phyloP scores from a whole-genome alignment of 2,797 vertebrate genomes.

The Schizopygopsis pylzovi region DNA sequence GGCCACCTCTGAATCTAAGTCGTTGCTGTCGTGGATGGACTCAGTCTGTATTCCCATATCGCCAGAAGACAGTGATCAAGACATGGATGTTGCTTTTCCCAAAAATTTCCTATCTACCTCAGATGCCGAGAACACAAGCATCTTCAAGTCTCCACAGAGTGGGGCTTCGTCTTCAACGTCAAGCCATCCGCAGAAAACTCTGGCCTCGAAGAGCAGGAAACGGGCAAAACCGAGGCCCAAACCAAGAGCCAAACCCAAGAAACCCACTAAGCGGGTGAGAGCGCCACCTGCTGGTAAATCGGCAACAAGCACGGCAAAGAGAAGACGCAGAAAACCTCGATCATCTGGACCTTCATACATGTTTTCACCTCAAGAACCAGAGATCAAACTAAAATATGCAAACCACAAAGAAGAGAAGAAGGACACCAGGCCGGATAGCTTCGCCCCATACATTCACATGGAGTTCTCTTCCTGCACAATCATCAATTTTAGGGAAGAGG shows the following conservation, averaged over 20 bases:
- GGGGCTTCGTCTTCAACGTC: background rate
- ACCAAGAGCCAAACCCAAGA: constrained; percentile 4
- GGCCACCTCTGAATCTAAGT: background rate
- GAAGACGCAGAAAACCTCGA: constrained; percentile 50
- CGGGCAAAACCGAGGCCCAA: constrained; percentile 41
- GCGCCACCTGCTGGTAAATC: constrained; percentile 11
- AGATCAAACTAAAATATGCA: constrained; percentile 74
- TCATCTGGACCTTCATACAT: constrained; percentile 32
- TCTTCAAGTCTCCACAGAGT: constrained; percentile 9
- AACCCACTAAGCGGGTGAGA: background rate
- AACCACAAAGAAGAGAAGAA: constrained; percentile 65
- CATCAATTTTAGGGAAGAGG: constrained; percentile 78
- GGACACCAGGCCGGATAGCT: constrained; percentile 58
- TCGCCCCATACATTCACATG: constrained; percentile 75
- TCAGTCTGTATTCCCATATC: constrained; percentile 16
- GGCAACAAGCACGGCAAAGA: constrained; percentile 6
- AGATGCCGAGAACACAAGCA: constrained; percentile 39
- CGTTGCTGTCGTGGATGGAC: constrained; percentile 24
- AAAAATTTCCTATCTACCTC: constrained; percentile 51
- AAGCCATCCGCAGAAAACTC: background rate
- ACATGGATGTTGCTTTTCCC: constrained; percentile 14
- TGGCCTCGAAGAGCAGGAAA: constrained; percentile 6
- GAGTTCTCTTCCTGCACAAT: constrained; percentile 70
- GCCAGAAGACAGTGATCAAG: constrained; percentile 45
- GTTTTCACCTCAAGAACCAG: constrained; percentile 71